These are phyloP conservation scores for Melikaiella ostensackeni DNA, from an alignment of 2,888 invertebrate species.

Conservation along the genomic window DNA sequence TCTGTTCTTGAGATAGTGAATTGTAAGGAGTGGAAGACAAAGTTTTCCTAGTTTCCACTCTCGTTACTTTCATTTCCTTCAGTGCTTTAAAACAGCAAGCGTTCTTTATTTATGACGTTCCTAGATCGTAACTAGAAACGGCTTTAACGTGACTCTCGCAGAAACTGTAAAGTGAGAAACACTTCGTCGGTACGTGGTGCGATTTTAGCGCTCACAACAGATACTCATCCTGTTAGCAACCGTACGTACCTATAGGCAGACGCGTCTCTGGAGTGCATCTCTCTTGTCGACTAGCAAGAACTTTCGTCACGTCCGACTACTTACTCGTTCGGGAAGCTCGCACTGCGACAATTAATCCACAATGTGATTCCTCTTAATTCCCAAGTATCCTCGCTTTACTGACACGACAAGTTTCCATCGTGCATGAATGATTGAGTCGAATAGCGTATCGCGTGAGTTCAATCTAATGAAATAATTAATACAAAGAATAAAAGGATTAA, in stretches of 20 bases:
- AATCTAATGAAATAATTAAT: neutral
- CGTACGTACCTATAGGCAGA: constrained; percentile 53
- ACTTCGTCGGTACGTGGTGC: constrained; percentile 50
- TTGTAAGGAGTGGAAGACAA: neutral
- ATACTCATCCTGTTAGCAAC: constrained; percentile 42
- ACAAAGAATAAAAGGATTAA: no score
- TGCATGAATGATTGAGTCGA: constrained; percentile 4
- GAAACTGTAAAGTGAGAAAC: constrained; percentile 54
- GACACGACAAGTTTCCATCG: constrained; percentile 10
- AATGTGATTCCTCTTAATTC: constrained; percentile 55
- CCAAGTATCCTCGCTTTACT: constrained; percentile 43
- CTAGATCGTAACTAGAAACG: constrained; percentile 37
- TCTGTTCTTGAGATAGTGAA: no score
- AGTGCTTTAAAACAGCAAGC: neutral
- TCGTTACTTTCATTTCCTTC: neutral
- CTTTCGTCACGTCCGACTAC: constrained; percentile 51
- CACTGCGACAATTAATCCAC: constrained; percentile 53
- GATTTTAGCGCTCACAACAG: constrained; percentile 58
- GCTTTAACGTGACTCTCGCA: constrained; percentile 39
- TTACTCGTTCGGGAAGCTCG: constrained; percentile 48
- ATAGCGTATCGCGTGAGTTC: neutral
- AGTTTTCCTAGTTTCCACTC: neutral
- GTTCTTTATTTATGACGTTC: constrained; percentile 34
- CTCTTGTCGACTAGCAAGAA: constrained; percentile 58
- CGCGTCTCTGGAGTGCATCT: constrained; percentile 61